Percentiles rank a stretch among this genome's conserved stretches.
These are phyloP conservation scores for Dryobates pubescens DNA, from an alignment of 2,797 vertebrate species.

Conservation along the genomic window DNA sequence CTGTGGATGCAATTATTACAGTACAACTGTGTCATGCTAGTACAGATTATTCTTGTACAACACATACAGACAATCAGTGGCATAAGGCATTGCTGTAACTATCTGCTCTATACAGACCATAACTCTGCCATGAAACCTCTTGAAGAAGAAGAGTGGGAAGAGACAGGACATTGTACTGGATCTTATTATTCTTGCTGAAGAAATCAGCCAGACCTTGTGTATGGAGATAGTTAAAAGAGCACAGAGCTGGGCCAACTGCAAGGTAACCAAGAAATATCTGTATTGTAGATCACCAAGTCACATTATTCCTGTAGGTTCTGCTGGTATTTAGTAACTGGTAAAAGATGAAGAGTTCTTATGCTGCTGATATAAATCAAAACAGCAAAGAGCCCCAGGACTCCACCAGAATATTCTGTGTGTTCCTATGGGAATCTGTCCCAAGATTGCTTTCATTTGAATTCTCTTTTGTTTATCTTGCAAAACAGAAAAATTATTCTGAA, in stretches of 20 bases:
- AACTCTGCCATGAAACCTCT: neutral
- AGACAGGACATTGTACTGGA: neutral
- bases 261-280: neutral
- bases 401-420: neutral
- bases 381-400: constrained; percentile 29
- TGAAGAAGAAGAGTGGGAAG: neutral
- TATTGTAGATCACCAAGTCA: neutral
- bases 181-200: neutral
- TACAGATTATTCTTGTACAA: neutral
- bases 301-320: constrained; percentile 2
- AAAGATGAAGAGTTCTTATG: neutral
- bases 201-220: neutral
- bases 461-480: constrained; percentile 59
- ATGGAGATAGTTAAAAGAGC: neutral
- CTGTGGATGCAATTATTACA: neutral
- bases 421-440: constrained; percentile 43
- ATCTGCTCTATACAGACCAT: neutral
- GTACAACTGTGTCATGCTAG: neutral
- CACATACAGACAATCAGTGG: neutral
- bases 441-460: constrained; percentile 37
- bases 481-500: constrained; percentile 61
- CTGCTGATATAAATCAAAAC: constrained; percentile 33
- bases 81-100: neutral
- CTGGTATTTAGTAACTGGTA: constrained; percentile 5
- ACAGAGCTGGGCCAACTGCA: neutral